phyloP scores from a whole-genome alignment of 2,888 invertebrate species.

The Euproctis similis region DNA sequence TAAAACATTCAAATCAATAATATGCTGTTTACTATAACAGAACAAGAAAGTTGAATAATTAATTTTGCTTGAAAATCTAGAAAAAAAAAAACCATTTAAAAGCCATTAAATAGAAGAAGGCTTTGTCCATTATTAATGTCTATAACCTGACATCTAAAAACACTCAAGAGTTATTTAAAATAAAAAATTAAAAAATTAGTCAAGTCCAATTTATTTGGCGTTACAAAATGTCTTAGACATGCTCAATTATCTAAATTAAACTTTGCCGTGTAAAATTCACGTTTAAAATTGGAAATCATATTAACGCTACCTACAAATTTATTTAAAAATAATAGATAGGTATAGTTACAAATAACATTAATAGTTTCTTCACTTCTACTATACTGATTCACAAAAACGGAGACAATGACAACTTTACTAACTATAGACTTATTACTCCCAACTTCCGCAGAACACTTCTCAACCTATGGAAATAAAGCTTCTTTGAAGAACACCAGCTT shows the following conservation, averaged over 20 bases:
- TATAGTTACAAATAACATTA: conserved; percentile 25
- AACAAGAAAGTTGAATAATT: not conserved
- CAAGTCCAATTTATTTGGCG: conserved; percentile 9
- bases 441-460: too few relatives aligned
- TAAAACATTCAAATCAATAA: too few relatives aligned
- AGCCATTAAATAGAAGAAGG: not conserved
- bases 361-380: too few relatives aligned
- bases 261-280: conserved; percentile 22
- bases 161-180: not conserved
- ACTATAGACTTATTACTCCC: too few relatives aligned
- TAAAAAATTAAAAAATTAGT: conserved; percentile 3
- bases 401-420: too few relatives aligned
- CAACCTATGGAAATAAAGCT: too few relatives aligned
- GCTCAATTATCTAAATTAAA: conserved; percentile 14
- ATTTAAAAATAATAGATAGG: conserved; percentile 25
- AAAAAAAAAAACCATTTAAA: not conserved
- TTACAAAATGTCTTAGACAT: conserved; percentile 8
- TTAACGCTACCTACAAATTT: conserved; percentile 29
- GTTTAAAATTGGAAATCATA: conserved; percentile 23
- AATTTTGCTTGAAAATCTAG: not conserved
- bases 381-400: too few relatives aligned
- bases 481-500: too few relatives aligned
- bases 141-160: conserved; percentile 2
- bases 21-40: not conserved
- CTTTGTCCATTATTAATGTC: not conserved